A percentile compares a stretch with the other conserved stretches of the same genome.
These are phyloP conservation scores for Anoplius nigerrimus DNA, from an alignment of 2,888 invertebrate genomes.

Conservation along the genomic window DNA sequence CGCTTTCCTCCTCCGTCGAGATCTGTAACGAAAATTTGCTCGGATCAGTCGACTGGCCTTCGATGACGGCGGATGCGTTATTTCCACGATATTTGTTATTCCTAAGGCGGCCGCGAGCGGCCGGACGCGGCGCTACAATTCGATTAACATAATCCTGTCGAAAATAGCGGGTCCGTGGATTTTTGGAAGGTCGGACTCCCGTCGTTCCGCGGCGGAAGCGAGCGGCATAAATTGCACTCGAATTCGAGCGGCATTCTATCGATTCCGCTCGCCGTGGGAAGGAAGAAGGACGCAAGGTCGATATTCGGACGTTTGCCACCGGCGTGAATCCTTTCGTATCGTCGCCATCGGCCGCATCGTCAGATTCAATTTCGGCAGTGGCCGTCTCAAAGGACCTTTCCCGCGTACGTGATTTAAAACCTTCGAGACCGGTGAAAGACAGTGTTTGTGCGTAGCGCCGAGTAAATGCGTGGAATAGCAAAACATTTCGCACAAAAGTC, in stretches of 20 bases:
- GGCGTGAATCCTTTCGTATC: too few relatives aligned
- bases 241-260: too few relatives aligned
- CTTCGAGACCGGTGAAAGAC: slow-evolving; percentile 4
- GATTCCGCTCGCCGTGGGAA: too few relatives aligned
- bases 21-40: too few relatives aligned
- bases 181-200: too few relatives aligned
- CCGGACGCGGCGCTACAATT: background rate
- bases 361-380: background rate
- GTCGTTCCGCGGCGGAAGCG: too few relatives aligned
- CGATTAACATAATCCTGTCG: background rate
- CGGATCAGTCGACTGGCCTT: too few relatives aligned
- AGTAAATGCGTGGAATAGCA: slow-evolving; percentile 40
- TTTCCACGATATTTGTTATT: too few relatives aligned
- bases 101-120: background rate
- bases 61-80: too few relatives aligned
- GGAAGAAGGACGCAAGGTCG: background rate
- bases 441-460: slow-evolving; percentile 13
- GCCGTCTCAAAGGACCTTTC: slow-evolving; percentile 17
- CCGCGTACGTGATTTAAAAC: slow-evolving; percentile 32
- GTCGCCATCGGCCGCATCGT: too few relatives aligned
- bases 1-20: too few relatives aligned
- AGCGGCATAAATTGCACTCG: too few relatives aligned
- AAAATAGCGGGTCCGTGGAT: slow-evolving; percentile 20
- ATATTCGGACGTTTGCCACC: slow-evolving; percentile 4
- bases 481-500: slow-evolving; percentile 35